phyloP scores from a whole-genome alignment of 2,888 invertebrate genomes.

The Lapara coniferarum region DNA sequence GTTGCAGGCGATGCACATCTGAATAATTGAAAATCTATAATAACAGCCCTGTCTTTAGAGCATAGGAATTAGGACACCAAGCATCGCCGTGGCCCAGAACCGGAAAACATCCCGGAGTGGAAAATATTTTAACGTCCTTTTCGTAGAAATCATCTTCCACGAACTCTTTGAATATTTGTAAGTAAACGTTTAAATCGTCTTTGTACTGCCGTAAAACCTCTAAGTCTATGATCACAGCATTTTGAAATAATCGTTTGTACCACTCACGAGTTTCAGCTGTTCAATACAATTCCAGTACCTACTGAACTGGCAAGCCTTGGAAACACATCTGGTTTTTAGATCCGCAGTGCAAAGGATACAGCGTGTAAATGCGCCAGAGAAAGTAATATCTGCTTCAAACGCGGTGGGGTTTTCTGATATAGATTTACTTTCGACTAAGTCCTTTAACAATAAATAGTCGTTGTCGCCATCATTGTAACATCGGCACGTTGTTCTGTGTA shows the following conservation, averaged over 20 bases:
- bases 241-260: conserved; percentile 52
- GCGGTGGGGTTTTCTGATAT: conserved; percentile 44
- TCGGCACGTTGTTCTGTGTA: conserved; percentile 53
- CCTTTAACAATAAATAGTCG: conserved; percentile 61
- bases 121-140: conserved; percentile 44
- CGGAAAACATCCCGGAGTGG: conserved; percentile 42
- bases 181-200: conserved; percentile 49
- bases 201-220: conserved; percentile 50
- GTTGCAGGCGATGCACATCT: conserved; percentile 55
- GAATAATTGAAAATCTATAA: conserved; percentile 60
- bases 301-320: conserved; percentile 40
- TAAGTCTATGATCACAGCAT: conserved; percentile 50
- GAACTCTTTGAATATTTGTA: conserved; percentile 51
- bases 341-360: conserved; percentile 53
- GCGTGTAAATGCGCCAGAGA: conserved; percentile 62
- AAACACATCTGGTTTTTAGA: conserved; percentile 51
- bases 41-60: conserved; percentile 47
- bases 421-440: conserved; percentile 48
- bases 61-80: conserved; percentile 59
- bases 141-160: conserved; percentile 50
- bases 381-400: conserved; percentile 45
- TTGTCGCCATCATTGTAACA: conserved; percentile 50
- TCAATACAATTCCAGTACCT: conserved; percentile 55
- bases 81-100: conserved; percentile 62
- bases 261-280: conserved; percentile 50